Evolutionary conservation across 2,797 vertebrate species (phyloP).

Genomic region (Enteromius unitaeniatus): DNA sequence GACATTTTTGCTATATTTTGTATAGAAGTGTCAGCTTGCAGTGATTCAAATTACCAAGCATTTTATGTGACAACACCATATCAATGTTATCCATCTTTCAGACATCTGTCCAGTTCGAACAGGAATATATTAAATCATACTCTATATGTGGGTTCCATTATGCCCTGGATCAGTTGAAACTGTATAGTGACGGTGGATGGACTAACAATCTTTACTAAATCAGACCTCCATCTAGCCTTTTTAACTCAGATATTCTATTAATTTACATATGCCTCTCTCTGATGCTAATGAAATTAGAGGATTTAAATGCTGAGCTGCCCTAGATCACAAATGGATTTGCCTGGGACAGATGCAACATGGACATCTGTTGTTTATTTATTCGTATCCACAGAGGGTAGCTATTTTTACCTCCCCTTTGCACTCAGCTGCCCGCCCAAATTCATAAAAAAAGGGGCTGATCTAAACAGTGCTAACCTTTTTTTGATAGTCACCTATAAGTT

Average conservation of each 20-base stretch:
- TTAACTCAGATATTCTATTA: conserved; percentile 2
- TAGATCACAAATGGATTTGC: conserved; percentile 45
- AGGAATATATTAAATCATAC: background rate
- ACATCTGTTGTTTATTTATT: conserved; percentile 51
- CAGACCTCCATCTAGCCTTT: conserved; percentile 14
- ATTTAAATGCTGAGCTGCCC: conserved; percentile 25
- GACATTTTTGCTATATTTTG: too few species aligned
- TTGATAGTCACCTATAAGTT: background rate
- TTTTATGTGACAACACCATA: background rate
- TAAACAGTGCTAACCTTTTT: background rate
- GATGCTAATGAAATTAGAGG: conserved; percentile 47
- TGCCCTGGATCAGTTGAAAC: conserved; percentile 2
- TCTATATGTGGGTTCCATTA: background rate
- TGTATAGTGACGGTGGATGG: background rate
- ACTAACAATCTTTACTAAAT: conserved; percentile 8
- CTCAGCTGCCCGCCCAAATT: conserved; percentile 2
- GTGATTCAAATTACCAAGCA: background rate
- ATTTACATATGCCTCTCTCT: conserved; percentile 17
- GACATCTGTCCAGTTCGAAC: conserved; percentile 7
- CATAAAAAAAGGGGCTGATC: background rate
- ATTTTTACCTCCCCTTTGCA: conserved; percentile 27
- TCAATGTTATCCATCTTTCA: background rate
- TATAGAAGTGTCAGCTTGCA: background rate
- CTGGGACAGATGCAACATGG: conserved; percentile 18
- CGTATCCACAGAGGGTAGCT: conserved; percentile 8